Conservation (phyloP, 64 coral and sea anemone genomes). For the Montipora efflorescens region DNA sequence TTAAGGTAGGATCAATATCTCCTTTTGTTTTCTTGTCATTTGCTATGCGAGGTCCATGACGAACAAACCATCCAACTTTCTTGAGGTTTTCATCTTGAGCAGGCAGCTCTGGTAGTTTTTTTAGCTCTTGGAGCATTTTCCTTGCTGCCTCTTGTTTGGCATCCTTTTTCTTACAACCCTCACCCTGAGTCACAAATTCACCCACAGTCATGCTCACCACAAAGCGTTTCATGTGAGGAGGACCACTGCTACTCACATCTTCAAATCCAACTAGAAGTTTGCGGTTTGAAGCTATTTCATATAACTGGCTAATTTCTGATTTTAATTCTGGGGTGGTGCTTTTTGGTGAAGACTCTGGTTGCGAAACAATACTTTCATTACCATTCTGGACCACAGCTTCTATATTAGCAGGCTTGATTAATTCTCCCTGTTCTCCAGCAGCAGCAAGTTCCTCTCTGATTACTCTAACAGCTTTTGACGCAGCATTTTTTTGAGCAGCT, state of each 20-base stretch:
- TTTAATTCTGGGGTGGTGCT: constrained; percentile 24
- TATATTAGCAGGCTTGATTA: neutral
- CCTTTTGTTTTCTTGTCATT: constrained; percentile 66
- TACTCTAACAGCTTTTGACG: constrained; percentile 62
- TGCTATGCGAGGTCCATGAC: constrained; percentile 26
- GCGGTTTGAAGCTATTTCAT: constrained; percentile 89
- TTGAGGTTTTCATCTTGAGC: constrained; percentile 48
- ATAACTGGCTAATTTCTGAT: constrained; percentile 91
- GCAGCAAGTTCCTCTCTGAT: constrained; percentile 56
- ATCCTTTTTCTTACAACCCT: constrained; percentile 92
- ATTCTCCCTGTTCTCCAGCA: neutral
- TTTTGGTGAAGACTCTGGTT: neutral
- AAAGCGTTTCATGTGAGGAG: constrained; percentile 94
- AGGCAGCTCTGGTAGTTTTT: constrained; percentile 76
- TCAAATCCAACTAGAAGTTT: constrained; percentile 92
- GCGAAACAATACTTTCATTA: neutral
- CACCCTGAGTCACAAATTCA: constrained; percentile 73
- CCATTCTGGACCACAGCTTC: constrained; percentile 9
- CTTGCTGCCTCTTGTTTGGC: constrained; percentile 86
- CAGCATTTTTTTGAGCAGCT: constrained; percentile 79
- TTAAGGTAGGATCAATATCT: constrained; percentile 88
- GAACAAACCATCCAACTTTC: constrained; percentile 70
- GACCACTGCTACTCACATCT: constrained; percentile 79
- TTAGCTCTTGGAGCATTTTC: constrained; percentile 91
- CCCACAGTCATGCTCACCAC: constrained; percentile 82